A percentile compares a stretch with the other conserved stretches of the same genome.
Evolutionary conservation across 2,113 vertebrate genomes (phyloP).

Genomic region (Gopherus flavomarginatus): DNA sequence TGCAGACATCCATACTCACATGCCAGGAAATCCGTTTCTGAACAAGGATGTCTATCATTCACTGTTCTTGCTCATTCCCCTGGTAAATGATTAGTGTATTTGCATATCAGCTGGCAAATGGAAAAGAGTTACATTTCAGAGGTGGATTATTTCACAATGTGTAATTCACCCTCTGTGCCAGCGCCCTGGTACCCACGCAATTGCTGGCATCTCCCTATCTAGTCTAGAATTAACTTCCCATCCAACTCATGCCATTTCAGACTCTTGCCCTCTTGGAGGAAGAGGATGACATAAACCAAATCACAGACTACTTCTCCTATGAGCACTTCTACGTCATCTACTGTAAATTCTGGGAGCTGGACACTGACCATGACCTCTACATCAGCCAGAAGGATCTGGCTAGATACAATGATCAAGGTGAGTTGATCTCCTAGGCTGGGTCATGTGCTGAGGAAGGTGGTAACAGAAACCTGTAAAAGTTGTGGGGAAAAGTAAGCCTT

Average conservation of each 20-base stretch:
- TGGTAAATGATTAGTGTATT: not conserved
- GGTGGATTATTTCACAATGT: not conserved
- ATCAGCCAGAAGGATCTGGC: conserved; percentile 95
- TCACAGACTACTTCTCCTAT: conserved; percentile 99
- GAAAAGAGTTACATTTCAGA: not conserved
- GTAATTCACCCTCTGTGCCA: not conserved
- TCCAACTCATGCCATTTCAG: conserved; percentile 76
- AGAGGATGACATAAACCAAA: conserved; percentile 99
- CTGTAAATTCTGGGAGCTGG: conserved; percentile 99
- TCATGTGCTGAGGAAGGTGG: not conserved
- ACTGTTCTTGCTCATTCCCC: not conserved
- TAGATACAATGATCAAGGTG: conserved; percentile 96
- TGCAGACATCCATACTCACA: not conserved
- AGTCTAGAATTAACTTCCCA: conserved; percentile 1
- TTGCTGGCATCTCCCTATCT: not conserved
- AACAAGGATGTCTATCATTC: not conserved
- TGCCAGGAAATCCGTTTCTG: not conserved
- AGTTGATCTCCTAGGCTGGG: conserved; percentile 39
- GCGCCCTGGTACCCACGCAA: not conserved
- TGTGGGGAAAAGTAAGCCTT: not conserved
- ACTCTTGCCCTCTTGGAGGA: conserved; percentile 96
- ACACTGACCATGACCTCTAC: conserved; percentile 97
- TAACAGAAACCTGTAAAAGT: not conserved
- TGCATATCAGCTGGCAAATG: accelerated
- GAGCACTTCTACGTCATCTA: conserved; percentile 99